A percentile compares a stretch with the other conserved stretches of the same genome.
phyloP scores from a whole-genome alignment of 2,113 vertebrate genomes.

The Elgaria multicarinata region DNA sequence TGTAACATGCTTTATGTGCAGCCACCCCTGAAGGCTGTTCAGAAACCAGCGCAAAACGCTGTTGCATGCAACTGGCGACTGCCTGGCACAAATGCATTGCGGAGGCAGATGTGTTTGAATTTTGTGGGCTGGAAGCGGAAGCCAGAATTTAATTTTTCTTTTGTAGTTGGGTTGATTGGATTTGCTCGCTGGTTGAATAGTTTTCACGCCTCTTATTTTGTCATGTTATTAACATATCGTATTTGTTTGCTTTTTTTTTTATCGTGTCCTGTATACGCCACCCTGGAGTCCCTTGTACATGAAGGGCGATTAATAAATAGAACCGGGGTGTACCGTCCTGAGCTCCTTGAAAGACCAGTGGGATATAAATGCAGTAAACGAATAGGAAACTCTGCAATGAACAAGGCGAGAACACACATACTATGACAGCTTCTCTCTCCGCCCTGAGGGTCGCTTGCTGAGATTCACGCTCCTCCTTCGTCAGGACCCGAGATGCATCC shows the following conservation, averaged over 20 bases:
- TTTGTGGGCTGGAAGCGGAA: background rate
- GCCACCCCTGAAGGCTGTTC: background rate
- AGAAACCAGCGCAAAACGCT: background rate
- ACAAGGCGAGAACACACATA: slow-evolving; percentile 33
- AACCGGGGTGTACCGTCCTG: background rate
- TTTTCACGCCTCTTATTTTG: too few species aligned
- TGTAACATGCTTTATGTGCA: background rate
- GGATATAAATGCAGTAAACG: background rate
- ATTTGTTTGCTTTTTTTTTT: too few species aligned
- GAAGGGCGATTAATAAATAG: too few species aligned
- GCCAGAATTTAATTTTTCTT: background rate
- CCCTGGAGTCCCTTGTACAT: too few species aligned
- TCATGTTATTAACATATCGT: too few species aligned
- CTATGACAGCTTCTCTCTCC: slow-evolving; percentile 74
- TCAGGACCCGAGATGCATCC: slow-evolving; percentile 65
- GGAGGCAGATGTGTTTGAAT: background rate
- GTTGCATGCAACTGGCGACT: background rate
- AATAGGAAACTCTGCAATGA: background rate
- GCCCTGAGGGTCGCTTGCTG: slow-evolving; percentile 63
- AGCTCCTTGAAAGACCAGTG: background rate
- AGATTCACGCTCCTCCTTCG: slow-evolving; percentile 74
- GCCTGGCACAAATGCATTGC: too few species aligned
- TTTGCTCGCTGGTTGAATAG: too few species aligned
- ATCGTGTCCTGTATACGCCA: too few species aligned
- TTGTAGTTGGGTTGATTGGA: too few species aligned